Percentiles rank a stretch among this genome's conserved stretches.
These are phyloP conservation scores for Melanchra persicariae DNA, from an alignment of 2,888 invertebrate species.

Conservation along the genomic window DNA sequence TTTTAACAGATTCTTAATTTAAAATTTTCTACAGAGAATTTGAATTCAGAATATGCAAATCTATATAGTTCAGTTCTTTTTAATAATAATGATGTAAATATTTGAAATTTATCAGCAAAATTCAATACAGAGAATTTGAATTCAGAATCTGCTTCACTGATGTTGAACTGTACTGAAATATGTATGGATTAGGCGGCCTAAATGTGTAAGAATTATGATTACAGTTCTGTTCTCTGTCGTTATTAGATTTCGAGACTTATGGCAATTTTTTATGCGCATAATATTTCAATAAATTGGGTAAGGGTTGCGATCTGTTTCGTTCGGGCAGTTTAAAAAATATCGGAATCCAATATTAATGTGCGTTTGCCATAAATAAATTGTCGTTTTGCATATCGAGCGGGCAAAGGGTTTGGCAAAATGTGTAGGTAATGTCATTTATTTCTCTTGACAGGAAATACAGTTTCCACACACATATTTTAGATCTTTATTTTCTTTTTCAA, in stretches of 20 bases:
- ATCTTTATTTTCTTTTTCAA: background rate
- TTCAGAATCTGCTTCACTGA: too few species aligned
- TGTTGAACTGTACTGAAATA: background rate
- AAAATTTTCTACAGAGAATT: background rate
- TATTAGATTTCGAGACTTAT: conserved; percentile 12
- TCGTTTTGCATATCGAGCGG: conserved; percentile 26
- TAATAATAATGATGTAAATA: background rate
- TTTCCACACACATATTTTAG: background rate
- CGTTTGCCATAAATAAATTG: conserved; percentile 31
- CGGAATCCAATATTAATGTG: conserved; percentile 26
- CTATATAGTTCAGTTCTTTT: background rate
- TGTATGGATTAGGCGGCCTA: background rate
- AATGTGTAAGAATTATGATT: background rate
- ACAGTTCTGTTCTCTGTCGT: background rate
- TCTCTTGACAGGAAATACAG: background rate
- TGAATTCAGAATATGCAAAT: background rate
- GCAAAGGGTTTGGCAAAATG: conserved; percentile 10
- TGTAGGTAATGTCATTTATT: background rate
- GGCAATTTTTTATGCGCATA: conserved; percentile 43
- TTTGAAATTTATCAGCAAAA: background rate
- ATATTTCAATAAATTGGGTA: conserved; percentile 48
- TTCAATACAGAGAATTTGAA: background rate
- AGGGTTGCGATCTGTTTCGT: conserved; percentile 27
- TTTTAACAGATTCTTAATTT: background rate
- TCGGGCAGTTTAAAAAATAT: conserved; percentile 42